Base-by-base conservation (phyloP, 2,113 vertebrate genomes). In the Isichthys henryi region DNA sequence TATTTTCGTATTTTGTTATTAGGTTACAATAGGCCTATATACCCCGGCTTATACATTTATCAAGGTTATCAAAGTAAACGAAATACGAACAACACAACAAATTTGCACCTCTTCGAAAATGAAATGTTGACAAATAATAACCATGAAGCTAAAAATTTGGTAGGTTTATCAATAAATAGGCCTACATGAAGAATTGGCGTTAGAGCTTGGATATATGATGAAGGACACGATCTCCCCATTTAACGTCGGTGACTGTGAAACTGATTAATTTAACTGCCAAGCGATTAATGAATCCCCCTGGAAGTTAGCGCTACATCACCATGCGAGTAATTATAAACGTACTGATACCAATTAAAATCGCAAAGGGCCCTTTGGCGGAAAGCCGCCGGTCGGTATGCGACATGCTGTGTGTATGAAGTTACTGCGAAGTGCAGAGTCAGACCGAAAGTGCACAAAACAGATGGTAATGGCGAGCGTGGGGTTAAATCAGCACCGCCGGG, bases 281-380 rank as follows among this genome's bases (percentile, higher is more conserved):
- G 87, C 53, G 53, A 27, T 66, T 88, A 88, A 88, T 88, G 45
- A 88, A 74, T 4, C 46, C 50, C 50, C 87, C 35, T 56, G 52
- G 52, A 58, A 87, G 52, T 52, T 84, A 48, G 7, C 21, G 23
- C 86, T 8, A 21, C 27, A 87, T 58, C 5, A 50, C 35, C 23
- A 87, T 56, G 87, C 35, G 9, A 52, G 21, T 74, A 70, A 88
- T 88, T 88, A 49, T 48, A 88, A 48, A 58, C 86, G 11, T 58
- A 87, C 52, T 88, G 58, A 74, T 87, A 58, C 23, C 87, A 70
- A 88, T 88, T 88, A 88, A 88, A 88, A 70, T 27, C 10, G 43
- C 19, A 5, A 19, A n/a, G 45, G 23, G 43, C 62, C 87, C 58
- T 46, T 11, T 62, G 58, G 87, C 21, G 62, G 45, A 48, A 23